A percentile compares a stretch with the other conserved stretches of the same genome.
phyloP scores from a whole-genome alignment of 2,888 invertebrate species.

The Drosophila lutescens region DNA sequence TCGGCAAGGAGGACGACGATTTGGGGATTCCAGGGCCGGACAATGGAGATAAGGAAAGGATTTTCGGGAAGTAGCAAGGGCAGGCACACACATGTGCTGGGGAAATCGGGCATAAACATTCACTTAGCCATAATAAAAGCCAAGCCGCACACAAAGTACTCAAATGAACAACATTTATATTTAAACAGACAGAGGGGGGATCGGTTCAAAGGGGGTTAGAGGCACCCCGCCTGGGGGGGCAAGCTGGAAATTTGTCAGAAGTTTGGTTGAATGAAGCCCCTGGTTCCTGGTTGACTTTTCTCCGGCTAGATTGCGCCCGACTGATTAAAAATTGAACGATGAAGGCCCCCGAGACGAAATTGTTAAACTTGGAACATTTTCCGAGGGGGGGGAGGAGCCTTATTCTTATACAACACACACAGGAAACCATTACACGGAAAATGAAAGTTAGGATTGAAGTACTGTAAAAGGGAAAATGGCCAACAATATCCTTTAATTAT shows the following conservation, averaged over 20 bases:
- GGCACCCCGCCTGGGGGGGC: background rate
- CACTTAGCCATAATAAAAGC: constrained; percentile 68
- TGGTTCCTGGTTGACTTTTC: constrained; percentile 28
- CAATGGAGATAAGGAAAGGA: constrained; percentile 38
- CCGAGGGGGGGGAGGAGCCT: background rate
- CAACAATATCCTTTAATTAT: background rate
- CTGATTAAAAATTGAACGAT: constrained; percentile 77
- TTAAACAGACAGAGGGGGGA: constrained; percentile 18
- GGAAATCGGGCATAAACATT: constrained; percentile 62
- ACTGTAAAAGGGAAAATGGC: background rate
- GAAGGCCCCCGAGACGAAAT: constrained; percentile 39
- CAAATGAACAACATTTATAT: constrained; percentile 60
- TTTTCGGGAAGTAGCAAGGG: background rate
- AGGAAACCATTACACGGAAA: constrained; percentile 11
- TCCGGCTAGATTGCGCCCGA: constrained; percentile 33
- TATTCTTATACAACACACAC: constrained; percentile 1
- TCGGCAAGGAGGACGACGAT: constrained; percentile 19
- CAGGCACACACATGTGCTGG: constrained; percentile 32
- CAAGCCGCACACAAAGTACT: constrained; percentile 44
- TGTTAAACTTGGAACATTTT: constrained; percentile 43
- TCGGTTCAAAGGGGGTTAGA: background rate
- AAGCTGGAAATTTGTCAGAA: constrained; percentile 39
- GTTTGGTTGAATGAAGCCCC: constrained; percentile 11
- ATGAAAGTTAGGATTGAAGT: background rate
- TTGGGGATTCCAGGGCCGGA: constrained; percentile 33